Evolutionary conservation across 2,797 vertebrate genomes (phyloP).

Genomic region (Neoniphon sammara): DNA sequence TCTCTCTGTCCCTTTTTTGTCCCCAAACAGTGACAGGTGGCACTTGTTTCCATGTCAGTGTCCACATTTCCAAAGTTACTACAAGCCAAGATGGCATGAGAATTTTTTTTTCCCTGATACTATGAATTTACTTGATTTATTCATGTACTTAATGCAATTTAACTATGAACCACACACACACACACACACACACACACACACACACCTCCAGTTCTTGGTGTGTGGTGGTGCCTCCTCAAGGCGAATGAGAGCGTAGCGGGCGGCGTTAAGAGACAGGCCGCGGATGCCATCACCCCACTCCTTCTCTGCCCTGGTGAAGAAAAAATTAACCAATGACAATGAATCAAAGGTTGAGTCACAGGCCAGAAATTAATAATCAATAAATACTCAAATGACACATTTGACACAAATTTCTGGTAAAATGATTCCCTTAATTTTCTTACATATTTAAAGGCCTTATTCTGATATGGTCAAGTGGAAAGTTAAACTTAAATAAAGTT

Average conservation of each 20-base stretch:
- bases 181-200: neutral
- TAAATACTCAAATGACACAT: too few relatives aligned
- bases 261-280: slow-evolving; percentile 93
- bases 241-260: slow-evolving; percentile 92
- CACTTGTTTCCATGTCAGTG: neutral
- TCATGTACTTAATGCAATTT: neutral
- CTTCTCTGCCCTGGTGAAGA: slow-evolving; percentile 89
- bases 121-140: too few relatives aligned
- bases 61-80: neutral
- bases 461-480: too few relatives aligned
- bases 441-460: too few relatives aligned
- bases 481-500: too few relatives aligned
- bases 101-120: too few relatives aligned
- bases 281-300: slow-evolving; percentile 97
- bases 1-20: slow-evolving; percentile 35
- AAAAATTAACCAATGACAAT: slow-evolving; percentile 1
- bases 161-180: slow-evolving; percentile 7
- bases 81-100: too few relatives aligned
- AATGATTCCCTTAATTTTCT: too few relatives aligned
- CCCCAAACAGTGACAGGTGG: slow-evolving; percentile 35
- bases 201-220: slow-evolving; percentile 98
- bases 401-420: too few relatives aligned
- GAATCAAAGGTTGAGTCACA: slow-evolving; percentile 4
- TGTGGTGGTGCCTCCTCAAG: slow-evolving; percentile 93
- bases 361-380: too few relatives aligned